Evolutionary conservation across 2,113 vertebrate species (phyloP), one percentile per base, ranked within the genome.

Genomic region (Nasalis larvatus): DNA sequence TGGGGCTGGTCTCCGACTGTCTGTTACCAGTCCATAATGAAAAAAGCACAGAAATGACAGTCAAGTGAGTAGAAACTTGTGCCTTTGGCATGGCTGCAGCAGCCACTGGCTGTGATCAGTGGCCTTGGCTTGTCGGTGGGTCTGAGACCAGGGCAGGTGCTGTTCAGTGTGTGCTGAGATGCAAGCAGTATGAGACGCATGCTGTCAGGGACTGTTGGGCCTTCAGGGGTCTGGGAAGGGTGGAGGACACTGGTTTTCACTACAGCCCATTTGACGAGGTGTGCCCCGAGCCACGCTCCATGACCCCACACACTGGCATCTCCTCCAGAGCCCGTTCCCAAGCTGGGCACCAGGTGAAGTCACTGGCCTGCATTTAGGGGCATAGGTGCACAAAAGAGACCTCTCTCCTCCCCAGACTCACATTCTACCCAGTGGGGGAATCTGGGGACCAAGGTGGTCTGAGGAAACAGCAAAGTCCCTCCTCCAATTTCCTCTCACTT

Each of bases 101-200:
- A 52, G 40, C 54, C 20, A 1, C 13, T 2, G 78, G 7, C 30
- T 10, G 4, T 0, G 1, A 4, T 56, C 21, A 13, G 40, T 8
- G 18, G 58, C 47, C n/a, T 63, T 13, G 21, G 35, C 16, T 58
- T 10, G 42, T 52, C 35, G 0, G 16, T 23, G 54, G 81, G 14
- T 66, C 32, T n/a, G 74, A 45, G 74, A 20, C 47, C 27, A 25
- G 49, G 3, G 23, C 16, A 47, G 32, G 37, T 17, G 8, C 37
- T 58, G 10, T 45, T 71, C 37, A n/a, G 37, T 20, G 0, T 12
- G 49, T 49, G 40, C 23, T 37, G 37, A 42, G 52, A 13, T 2
- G 1, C 35, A 45, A 60, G 35, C 20, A 42, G 30, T 16, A 1
- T 23, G 42, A 30, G 30, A 17, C 8, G 11, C 16, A 2, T 27